These are phyloP conservation scores for Anthopleura sola DNA, from an alignment of 64 coral and sea anemone genomes.

Conservation along the genomic window DNA sequence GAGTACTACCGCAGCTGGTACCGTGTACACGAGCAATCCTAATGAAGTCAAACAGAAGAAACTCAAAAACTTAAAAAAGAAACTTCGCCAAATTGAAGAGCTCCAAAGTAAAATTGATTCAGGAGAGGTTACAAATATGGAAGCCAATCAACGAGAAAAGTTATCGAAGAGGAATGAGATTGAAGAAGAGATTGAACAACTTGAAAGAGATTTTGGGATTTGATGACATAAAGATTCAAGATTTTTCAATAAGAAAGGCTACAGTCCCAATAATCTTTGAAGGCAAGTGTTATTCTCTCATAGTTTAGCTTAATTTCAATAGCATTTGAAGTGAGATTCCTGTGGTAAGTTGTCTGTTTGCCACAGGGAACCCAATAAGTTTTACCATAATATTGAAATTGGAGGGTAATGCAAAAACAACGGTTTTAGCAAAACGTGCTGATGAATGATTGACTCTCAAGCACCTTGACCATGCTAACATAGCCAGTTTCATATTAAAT, in stretches of 20 bases:
- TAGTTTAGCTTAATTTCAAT: not conserved
- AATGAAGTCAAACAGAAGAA: constrained; percentile 84
- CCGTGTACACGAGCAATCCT: constrained; percentile 51
- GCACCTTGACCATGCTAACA: no score
- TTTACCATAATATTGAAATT: no score
- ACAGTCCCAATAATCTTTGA: no score
- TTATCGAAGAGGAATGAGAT: constrained; percentile 65
- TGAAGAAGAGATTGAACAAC: constrained; percentile 70
- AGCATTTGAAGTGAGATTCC: not conserved
- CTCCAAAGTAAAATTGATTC: constrained; percentile 86
- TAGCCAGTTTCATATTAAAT: no score
- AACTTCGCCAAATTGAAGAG: constrained; percentile 85
- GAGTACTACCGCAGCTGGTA: constrained; percentile 37
- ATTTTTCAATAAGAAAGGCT: no score
- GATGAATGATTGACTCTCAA: no score
- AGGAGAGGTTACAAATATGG: constrained; percentile 71
- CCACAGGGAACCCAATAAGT: no score
- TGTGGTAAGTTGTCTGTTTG: not conserved
- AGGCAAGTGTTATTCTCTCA: no score
- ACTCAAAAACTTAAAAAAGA: constrained; percentile 88
- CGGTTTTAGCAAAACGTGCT: no score
- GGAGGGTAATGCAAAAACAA: no score
- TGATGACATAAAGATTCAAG: not conserved
- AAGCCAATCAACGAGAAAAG: constrained; percentile 78
- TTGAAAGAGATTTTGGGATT: constrained; percentile 25